Evolutionary conservation across 2,888 invertebrate species (phyloP).

Genomic region (Drosophila tanythrix): DNA sequence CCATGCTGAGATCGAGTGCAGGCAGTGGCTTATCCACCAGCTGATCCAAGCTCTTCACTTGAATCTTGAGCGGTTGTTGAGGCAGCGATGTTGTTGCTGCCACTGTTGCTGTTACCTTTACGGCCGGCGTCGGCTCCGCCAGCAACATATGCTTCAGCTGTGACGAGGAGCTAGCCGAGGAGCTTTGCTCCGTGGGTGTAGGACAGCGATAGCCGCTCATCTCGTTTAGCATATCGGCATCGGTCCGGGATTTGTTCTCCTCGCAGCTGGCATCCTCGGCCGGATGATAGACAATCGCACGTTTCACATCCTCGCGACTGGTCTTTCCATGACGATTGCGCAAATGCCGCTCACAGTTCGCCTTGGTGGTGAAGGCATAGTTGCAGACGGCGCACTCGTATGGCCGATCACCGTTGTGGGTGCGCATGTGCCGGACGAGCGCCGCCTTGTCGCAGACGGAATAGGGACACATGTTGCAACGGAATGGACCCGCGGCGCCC

Average conservation of each 20-base stretch:
- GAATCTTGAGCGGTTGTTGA: conserved; percentile 87
- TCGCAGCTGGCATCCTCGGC: conserved; percentile 93
- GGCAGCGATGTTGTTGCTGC: conserved; percentile 77
- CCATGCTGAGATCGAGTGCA: conserved; percentile 89
- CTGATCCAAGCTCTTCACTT: conserved; percentile 88
- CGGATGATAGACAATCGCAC: conserved; percentile 94
- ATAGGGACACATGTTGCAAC: conserved; percentile 97
- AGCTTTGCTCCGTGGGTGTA: conserved; percentile 70
- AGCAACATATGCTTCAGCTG: conserved; percentile 86
- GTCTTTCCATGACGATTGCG: conserved; percentile 95
- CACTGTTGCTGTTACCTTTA: conserved; percentile 21
- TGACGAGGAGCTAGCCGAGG: conserved; percentile 75
- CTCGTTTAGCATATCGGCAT: conserved; percentile 58
- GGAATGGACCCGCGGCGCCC: conserved; percentile 90
- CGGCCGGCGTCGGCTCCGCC: conserved; percentile 39
- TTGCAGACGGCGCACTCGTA: conserved; percentile 98
- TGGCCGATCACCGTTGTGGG: conserved; percentile 97
- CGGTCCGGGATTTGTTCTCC: conserved; percentile 84
- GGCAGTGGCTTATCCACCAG: conserved; percentile 84
- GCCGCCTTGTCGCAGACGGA: conserved; percentile 94
- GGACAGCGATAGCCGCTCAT: conserved; percentile 50
- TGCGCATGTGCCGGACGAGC: conserved; percentile 95
- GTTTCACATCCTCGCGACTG: conserved; percentile 94
- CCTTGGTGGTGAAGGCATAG: conserved; percentile 98
- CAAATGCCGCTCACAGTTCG: conserved; percentile 97